These are phyloP conservation scores for Corydoras sp. DNA, from an alignment of 2,113 vertebrate genomes.

Conservation along the genomic window DNA sequence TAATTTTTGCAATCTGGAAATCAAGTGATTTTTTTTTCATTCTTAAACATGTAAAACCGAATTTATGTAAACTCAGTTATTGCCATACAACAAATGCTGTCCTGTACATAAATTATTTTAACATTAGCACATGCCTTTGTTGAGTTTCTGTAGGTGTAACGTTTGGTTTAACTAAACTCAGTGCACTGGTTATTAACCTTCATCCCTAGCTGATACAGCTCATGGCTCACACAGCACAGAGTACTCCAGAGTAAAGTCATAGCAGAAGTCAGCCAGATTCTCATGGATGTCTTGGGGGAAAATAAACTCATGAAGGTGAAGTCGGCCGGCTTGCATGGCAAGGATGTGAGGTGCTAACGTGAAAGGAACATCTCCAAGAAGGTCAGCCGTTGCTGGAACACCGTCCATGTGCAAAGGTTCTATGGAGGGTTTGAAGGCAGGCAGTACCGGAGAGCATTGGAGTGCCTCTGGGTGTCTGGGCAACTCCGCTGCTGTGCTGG, in stretches of 20 bases:
- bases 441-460: constrained; percentile 41
- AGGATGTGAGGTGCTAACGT: constrained; percentile 85
- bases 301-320: constrained; percentile 69
- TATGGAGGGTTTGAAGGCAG: not conserved
- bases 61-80: no score
- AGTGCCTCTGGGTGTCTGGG: constrained; percentile 22
- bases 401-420: constrained; percentile 51
- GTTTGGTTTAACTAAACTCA: no score
- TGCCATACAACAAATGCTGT: no score
- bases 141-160: no score
- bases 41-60: no score
- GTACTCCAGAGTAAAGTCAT: constrained; percentile 95
- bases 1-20: no score
- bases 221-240: constrained; percentile 80
- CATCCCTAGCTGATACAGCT: not conserved
- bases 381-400: constrained; percentile 66
- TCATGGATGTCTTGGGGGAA: constrained; percentile 72
- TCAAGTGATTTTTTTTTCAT: no score
- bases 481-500: constrained; percentile 1
- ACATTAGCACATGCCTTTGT: no score
- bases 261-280: constrained; percentile 79
- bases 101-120: no score
- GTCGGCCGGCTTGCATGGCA: constrained; percentile 67
- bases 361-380: constrained; percentile 87
- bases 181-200: no score